These are phyloP conservation scores for Theodoxus fluviatilis DNA, from an alignment of 2,888 invertebrate genomes.

Conservation along the genomic window DNA sequence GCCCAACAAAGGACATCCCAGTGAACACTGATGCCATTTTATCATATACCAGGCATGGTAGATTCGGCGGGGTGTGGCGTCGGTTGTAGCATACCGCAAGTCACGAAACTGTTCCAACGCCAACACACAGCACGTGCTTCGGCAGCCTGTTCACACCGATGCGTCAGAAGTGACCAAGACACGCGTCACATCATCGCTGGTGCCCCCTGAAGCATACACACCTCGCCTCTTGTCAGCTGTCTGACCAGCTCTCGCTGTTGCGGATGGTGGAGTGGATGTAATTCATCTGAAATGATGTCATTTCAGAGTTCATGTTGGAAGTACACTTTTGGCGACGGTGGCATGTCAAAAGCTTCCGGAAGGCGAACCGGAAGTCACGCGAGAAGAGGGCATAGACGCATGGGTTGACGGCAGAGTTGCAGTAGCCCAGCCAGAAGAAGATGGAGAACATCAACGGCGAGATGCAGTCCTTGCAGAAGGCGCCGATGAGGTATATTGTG, in stretches of 20 bases:
- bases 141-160: no score
- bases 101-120: no score
- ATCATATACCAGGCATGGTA: no score
- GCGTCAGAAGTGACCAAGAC: no score
- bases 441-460: constrained; percentile 82
- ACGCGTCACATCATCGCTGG: no score
- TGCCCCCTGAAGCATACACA: background rate
- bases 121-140: no score
- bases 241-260: constrained; percentile 25
- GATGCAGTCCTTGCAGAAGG: constrained; percentile 81
- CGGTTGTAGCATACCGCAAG: no score
- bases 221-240: constrained; percentile 19
- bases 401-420: constrained; percentile 95
- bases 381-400: constrained; percentile 94
- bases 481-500: constrained; percentile 89
- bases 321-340: constrained; percentile 24
- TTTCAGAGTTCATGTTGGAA: constrained; percentile 23
- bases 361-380: constrained; percentile 92
- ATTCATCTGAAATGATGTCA: constrained; percentile 22
- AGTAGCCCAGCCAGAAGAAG: constrained; percentile 96
- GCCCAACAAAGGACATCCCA: no score
- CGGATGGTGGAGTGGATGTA: constrained; percentile 13
- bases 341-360: constrained; percentile 80
- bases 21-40: no score
- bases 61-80: no score